Percentiles rank a stretch among this genome's conserved stretches.
Evolutionary conservation across 1,140 invertebrate species (phyloP).

Genomic region (Whitmania pigra): DNA sequence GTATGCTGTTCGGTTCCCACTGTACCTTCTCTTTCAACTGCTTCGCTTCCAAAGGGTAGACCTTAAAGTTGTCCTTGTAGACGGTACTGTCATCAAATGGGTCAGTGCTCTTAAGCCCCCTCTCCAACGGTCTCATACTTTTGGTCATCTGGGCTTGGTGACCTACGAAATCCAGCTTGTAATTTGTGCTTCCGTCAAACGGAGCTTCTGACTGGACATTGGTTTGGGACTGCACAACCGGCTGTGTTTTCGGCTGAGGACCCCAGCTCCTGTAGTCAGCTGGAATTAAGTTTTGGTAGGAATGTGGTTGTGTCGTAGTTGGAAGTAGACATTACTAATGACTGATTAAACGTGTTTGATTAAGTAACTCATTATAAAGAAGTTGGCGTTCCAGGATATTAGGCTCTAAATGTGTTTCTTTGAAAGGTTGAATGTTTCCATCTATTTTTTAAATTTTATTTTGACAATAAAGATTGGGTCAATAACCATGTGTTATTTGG

Average conservation of each 20-base stretch:
- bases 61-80: slow-evolving; percentile 38
- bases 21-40: slow-evolving; percentile 29
- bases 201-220: slow-evolving; percentile 37
- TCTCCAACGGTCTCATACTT: slow-evolving; percentile 35
- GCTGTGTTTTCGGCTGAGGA: slow-evolving; percentile 24
- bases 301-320: neutral
- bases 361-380: too few relatives aligned
- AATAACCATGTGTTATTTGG: too few relatives aligned
- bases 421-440: too few relatives aligned
- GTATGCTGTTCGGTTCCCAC: slow-evolving; percentile 30
- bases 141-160: slow-evolving; percentile 27
- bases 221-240: slow-evolving; percentile 24
- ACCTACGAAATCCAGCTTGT: slow-evolving; percentile 37
- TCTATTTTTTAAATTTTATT: too few relatives aligned
- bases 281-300: neutral
- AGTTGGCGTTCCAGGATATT: too few relatives aligned
- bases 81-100: slow-evolving; percentile 40
- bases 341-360: too few relatives aligned
- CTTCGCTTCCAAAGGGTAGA: slow-evolving; percentile 33
- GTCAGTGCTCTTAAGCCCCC: slow-evolving; percentile 23
- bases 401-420: too few relatives aligned
- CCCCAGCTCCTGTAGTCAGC: slow-evolving; percentile 13
- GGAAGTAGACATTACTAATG: too few relatives aligned
- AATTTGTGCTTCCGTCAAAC: slow-evolving; percentile 40
- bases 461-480: too few relatives aligned